These are phyloP conservation scores for Pseudobourletiella spinata DNA, from an alignment of 1,140 invertebrate species.

Conservation along the genomic window DNA sequence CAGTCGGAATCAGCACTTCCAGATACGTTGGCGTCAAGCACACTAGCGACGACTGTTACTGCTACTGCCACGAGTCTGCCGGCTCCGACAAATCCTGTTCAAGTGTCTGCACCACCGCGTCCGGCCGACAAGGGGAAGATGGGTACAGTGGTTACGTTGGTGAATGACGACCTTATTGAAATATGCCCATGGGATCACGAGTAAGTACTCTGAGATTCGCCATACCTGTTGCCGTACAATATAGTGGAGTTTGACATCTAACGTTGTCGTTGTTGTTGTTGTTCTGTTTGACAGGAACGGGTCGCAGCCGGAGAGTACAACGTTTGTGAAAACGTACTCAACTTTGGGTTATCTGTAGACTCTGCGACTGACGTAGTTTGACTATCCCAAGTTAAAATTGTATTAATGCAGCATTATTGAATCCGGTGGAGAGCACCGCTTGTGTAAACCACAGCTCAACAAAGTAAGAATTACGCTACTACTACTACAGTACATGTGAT, in stretches of 20 bases:
- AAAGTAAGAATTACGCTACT: too few species aligned
- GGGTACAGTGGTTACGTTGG: slow-evolving; percentile 7
- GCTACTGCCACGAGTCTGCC: background rate
- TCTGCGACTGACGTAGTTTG: too few species aligned
- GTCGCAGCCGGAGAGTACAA: slow-evolving; percentile 68
- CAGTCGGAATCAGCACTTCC: background rate
- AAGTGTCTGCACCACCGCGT: background rate
- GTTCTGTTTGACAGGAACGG: slow-evolving; percentile 45
- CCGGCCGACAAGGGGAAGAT: background rate
- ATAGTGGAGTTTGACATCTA: background rate
- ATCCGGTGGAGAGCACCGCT: too few species aligned
- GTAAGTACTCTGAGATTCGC: slow-evolving; percentile 23
- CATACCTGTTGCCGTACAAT: background rate
- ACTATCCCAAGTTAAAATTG: too few species aligned
- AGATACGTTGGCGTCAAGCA: too few species aligned
- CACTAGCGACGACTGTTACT: background rate
- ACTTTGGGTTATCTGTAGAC: slow-evolving; percentile 76
- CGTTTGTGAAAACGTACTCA: slow-evolving; percentile 82
- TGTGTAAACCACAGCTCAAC: too few species aligned
- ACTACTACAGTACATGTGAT: too few species aligned
- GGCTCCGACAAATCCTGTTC: background rate
- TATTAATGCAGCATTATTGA: too few species aligned
- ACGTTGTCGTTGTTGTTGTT: too few species aligned
- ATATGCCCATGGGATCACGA: slow-evolving; percentile 35
- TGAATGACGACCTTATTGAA: slow-evolving; percentile 10